Evolutionary conservation across 2,797 vertebrate species (phyloP), one percentile per base, ranked within the genome.

Genomic region (Potorous gilbertii): DNA sequence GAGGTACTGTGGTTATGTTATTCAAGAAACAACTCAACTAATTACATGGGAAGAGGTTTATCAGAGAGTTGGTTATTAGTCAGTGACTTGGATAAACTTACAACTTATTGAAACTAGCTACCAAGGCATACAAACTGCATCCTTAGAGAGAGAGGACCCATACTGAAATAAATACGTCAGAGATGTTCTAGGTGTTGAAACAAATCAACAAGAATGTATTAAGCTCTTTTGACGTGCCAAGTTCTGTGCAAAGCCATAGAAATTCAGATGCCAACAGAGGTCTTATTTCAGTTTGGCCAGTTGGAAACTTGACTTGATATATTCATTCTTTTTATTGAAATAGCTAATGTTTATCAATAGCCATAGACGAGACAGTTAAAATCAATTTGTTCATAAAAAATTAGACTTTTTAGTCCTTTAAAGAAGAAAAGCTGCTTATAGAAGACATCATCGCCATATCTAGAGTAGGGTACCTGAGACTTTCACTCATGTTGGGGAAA

Each of bases 281-380:
- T 95, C 6, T 91, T 94, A 40, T 21, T 90, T 92, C 46, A 31
- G 74, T 96, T 94, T 55, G 55, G 94, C 54, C 94, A 91, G n/a
- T 55, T 29, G 54, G 62, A 55, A 90, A 54, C 93, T 95, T 93
- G 91, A 91, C 18, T 90, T 93, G 5, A 50, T 55, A 90, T 94
- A 93, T 1, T 81, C 14, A 90, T 16, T 91, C 2, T 81, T 21
- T 31, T 91, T 54, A 96, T 34, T 90, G 54, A 95, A 91, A 55
- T 87, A 13, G 4, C 14, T 29, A 91, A 92, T 14, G 56, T 12
- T 52, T 46, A 50, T 21, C 6, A 93, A 92, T 40, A 93, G 40
- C 21, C 21, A 28, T 50, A 9, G 13, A 50, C 12, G 9, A 87
- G 2, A 87, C 10, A 87, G 8, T 87, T 87, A 46, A 50, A 40